Base-by-base conservation (phyloP, 2,888 invertebrate genomes). In the Dorcus parallelipipedus region DNA sequence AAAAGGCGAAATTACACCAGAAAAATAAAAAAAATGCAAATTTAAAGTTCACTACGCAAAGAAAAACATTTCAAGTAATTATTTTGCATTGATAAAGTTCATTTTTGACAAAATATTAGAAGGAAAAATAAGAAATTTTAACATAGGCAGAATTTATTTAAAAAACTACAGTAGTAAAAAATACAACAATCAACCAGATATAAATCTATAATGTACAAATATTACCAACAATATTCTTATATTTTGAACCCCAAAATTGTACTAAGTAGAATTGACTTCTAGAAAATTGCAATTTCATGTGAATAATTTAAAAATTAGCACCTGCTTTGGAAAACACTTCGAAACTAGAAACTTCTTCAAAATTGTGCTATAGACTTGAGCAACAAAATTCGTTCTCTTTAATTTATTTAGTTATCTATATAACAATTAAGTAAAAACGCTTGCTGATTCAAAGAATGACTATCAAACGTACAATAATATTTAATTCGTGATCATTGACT, bases 401-500 rank as follows among this genome's bases (percentile, higher is more conserved):
- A 47, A 49, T 58, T 43, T 33, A 42, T 38, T 14, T 55, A 48
- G 14, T 10, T 52, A 56, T 56, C 54, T 60, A 63, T 59, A 61
- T 61, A 63, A 61, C 55, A 60, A 53, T 62, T 59, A 62, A 59
- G 61, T 62, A 56, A 57, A 59, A 56, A 26, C 54, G 33, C 42
- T 55, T 38, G 50, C 48, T 54, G 20, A 48, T 56, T 50, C 7
- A 20, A 20, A 45, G 38, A 26, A 50, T 56, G 42, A 50, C 42
- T 50, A 49, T 50, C 38, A 45, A 54, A 17, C 17, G 42, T 52
- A 43, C 38, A 45, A 43, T 47, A 52, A 48, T 49, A 39, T 54
- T 51, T 51, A 23, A 17, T 23, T 41, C 43, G 55, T 42, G 41
- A 67, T 74, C 74, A 75, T 64, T 75, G 70, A 60, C 71, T 66